A percentile compares a stretch with the other conserved stretches of the same genome.
Conservation (phyloP, 2,888 invertebrate genomes). For the Eugnorisma glareosa region DNA sequence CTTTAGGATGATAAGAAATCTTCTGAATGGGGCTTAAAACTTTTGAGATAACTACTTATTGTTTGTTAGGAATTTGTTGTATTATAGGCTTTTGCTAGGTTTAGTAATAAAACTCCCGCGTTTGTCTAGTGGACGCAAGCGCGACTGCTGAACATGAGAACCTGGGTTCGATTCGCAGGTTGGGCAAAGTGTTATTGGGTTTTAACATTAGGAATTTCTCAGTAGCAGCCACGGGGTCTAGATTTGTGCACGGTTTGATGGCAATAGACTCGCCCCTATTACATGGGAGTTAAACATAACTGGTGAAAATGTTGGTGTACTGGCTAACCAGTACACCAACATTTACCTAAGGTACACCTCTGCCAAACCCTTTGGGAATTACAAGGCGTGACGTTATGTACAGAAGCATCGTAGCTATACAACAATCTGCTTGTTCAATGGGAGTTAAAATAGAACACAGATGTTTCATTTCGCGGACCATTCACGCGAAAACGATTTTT, state of each 20-base stretch:
- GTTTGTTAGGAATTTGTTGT: not conserved
- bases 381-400: not conserved
- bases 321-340: too few relatives aligned
- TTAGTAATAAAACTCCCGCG: not conserved
- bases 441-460: slow-evolving; percentile 22
- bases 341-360: too few relatives aligned
- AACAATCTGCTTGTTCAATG: not conserved
- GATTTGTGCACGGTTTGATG: not conserved
- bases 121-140: not conserved
- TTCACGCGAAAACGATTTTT: not conserved
- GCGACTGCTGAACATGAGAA: not conserved
- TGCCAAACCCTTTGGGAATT: not conserved
- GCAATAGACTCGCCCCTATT: not conserved
- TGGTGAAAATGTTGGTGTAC: not conserved
- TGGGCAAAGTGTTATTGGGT: not conserved
- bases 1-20: slow-evolving; percentile 22
- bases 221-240: not conserved
- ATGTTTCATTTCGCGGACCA: slow-evolving; percentile 26
- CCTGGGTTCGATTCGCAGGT: not conserved
- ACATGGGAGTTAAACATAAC: not conserved
- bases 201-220: not conserved
- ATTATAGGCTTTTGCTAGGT: not conserved
- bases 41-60: slow-evolving; percentile 14
- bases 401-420: not conserved
- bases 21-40: slow-evolving; percentile 6